A percentile compares a stretch with the other conserved stretches of the same genome.
These are phyloP conservation scores for Heliconius melpomene DNA, from an alignment of 1,140 invertebrate genomes.

Conservation along the genomic window DNA sequence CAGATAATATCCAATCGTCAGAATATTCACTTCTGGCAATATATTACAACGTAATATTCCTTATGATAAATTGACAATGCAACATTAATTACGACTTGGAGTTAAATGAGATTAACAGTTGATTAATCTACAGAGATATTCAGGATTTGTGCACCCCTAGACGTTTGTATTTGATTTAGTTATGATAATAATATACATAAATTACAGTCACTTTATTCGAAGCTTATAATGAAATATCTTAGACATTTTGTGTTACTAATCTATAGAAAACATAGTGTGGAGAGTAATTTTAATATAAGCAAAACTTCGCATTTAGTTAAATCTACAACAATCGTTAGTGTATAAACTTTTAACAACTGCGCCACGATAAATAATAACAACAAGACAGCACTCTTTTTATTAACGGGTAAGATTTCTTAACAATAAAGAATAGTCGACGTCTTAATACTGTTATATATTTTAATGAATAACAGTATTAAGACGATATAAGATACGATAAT, in stretches of 20 bases:
- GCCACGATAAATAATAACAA: neutral
- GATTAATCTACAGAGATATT: constrained; percentile 16
- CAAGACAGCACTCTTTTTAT: neutral
- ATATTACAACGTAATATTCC: neutral
- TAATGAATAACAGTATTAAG: no score
- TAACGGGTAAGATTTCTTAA: neutral
- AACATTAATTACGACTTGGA: constrained; percentile 8
- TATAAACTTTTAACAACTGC: neutral
- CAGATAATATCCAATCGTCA: neutral
- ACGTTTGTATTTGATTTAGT: neutral
- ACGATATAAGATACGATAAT: no score
- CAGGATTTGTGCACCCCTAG: constrained; percentile 12
- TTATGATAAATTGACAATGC: constrained; percentile 3
- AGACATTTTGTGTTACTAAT: neutral
- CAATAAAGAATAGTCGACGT: neutral
- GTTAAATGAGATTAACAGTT: constrained; percentile 18
- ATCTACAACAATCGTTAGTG: neutral
- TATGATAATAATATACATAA: constrained; percentile 3
- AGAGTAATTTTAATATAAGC: no score
- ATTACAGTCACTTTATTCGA: neutral
- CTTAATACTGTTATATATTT: neutral
- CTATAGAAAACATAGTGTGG: neutral
- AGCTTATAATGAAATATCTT: neutral
- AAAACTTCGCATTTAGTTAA: neutral
- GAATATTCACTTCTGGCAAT: neutral